Evolutionary conservation across 2,888 invertebrate species (phyloP), one percentile per base, ranked within the genome.

Genomic region (Sphaerophoria taeniata): DNA sequence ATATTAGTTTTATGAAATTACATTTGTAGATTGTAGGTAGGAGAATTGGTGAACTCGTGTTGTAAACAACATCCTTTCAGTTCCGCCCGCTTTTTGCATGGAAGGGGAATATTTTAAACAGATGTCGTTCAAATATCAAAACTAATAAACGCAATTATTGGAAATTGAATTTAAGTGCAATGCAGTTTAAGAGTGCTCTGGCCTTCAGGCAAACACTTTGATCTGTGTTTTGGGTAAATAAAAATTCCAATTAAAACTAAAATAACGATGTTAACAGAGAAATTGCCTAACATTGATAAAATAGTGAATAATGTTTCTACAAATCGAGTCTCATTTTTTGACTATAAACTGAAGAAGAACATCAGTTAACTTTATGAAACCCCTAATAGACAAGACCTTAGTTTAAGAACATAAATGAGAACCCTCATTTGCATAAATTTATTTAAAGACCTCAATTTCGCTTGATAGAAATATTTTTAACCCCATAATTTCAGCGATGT

Each of bases 1-100:
- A 70, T 70, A 70, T 77, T 70, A 55, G 45, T 70, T 77, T 77
- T 70, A 34, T 47, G 12, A 61, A 69, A 55, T 58, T 43, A 43
- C 3, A 24, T 6, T 9, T 51, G 39, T 34, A 47, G 9, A 43
- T 2, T 11, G 11, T 43, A 4, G 39, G 39, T 39, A 39, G 9
- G 6, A 39, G 39, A 9, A 11, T 47, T 14, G 14, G n/a, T 14
- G 14, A 34, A 6, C 47, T 63, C 33, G 33, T 63, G 33, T 16
- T 16, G 31, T 6, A 56, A 16, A 45, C 36, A 24, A 51, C 39
- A 31, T 11, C 39, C 43, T 73, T 61, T 4, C 16, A 31, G 31
- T 61, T 33, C 45, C 56, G 71, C 61, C 72, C 61, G 43, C 43
- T 12, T 43, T 5, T 43, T 14, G 6, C 24, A 24, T 24, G 49